phyloP scores from a whole-genome alignment of 2,797 vertebrate species.

The Molossus molossus region DNA sequence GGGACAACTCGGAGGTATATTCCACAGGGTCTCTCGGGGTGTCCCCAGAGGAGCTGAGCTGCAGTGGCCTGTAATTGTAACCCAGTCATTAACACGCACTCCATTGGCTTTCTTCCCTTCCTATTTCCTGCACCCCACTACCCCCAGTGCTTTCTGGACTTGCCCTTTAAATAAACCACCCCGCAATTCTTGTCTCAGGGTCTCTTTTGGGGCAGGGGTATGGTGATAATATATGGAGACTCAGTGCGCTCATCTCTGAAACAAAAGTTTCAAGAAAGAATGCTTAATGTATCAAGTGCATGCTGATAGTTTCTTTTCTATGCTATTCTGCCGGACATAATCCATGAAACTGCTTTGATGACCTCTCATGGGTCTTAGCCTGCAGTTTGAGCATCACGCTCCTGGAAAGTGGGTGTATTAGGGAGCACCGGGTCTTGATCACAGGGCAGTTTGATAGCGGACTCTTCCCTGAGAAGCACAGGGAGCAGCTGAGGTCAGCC shows the following conservation, averaged over 20 bases:
- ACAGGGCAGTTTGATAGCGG: neutral
- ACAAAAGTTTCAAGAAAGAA: neutral
- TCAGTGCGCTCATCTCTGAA: neutral
- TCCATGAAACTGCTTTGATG: neutral
- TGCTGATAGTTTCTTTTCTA: neutral
- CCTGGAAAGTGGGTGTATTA: accelerated
- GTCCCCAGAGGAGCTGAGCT: neutral
- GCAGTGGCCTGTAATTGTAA: too few species aligned
- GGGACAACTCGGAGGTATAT: neutral
- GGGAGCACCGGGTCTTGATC: neutral
- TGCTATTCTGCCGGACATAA: neutral
- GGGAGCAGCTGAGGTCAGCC: neutral
- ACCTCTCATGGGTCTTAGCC: neutral
- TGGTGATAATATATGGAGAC: neutral
- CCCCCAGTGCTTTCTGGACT: neutral
- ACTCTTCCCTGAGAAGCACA: neutral
- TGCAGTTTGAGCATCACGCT: neutral
- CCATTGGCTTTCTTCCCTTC: neutral
- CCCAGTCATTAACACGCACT: too few species aligned
- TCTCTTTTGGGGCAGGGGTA: neutral
- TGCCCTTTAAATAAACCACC: neutral
- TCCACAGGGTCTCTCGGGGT: neutral
- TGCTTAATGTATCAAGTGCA: neutral
- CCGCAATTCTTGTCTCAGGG: neutral
- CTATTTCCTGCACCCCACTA: neutral